Percentiles rank a stretch among this genome's conserved stretches.
Evolutionary conservation across 2,888 invertebrate species (phyloP).

Genomic region (Glyphotaelius pellucidus): DNA sequence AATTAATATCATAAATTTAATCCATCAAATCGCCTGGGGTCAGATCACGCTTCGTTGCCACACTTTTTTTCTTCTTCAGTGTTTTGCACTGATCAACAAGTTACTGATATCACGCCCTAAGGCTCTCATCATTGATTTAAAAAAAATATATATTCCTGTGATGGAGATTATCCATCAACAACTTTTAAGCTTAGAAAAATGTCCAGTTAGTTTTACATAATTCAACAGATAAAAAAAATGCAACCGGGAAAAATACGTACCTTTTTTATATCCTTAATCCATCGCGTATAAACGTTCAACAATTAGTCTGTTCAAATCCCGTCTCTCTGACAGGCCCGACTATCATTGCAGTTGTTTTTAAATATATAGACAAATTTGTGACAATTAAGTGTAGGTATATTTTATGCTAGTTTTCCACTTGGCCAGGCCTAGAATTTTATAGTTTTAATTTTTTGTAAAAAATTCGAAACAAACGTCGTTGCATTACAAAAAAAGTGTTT

Average conservation of each 20-base stretch:
- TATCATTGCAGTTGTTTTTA: too few relatives aligned
- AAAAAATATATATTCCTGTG: background rate
- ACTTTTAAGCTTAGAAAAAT: background rate
- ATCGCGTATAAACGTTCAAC: background rate
- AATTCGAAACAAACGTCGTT: too few relatives aligned
- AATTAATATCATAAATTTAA: background rate
- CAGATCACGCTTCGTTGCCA: background rate
- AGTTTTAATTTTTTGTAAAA: too few relatives aligned
- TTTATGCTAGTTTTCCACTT: too few relatives aligned
- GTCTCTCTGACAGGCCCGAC: too few relatives aligned
- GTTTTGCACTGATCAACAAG: background rate
- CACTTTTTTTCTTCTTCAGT: background rate
- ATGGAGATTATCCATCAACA: background rate
- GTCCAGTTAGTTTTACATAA: background rate
- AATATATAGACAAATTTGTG: too few relatives aligned
- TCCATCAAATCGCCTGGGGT: background rate
- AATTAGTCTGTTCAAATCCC: too few relatives aligned
- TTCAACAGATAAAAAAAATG: background rate
- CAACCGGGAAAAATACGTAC: background rate
- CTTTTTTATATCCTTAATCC: background rate
- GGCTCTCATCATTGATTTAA: background rate
- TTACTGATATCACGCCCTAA: background rate
- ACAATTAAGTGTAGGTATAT: too few relatives aligned
- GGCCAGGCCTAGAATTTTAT: too few relatives aligned
- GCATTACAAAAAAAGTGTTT: too few relatives aligned